These are phyloP conservation scores for Drosophila acutilabella DNA, from an alignment of 2,888 invertebrate genomes.

Conservation along the genomic window DNA sequence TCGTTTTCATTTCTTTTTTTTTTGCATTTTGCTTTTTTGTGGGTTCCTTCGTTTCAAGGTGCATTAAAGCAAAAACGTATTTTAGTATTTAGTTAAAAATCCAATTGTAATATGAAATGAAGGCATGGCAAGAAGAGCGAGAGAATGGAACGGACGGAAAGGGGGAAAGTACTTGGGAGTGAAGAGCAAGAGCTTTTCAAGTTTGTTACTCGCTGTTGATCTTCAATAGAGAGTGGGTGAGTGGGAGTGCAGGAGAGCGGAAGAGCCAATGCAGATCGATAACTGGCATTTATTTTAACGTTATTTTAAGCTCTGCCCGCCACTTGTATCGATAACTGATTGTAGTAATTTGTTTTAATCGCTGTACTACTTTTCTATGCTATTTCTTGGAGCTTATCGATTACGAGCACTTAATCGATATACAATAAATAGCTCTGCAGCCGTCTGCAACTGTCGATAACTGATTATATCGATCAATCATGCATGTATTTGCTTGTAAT, in stretches of 20 bases:
- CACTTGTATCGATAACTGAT: constrained; percentile 5
- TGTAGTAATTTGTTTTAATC: too few relatives aligned
- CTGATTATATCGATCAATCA: constrained; percentile 30
- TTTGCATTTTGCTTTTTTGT: constrained; percentile 27
- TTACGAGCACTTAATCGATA: not conserved
- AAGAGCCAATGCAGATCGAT: not conserved
- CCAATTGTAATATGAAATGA: constrained; percentile 19
- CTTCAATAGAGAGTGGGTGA: not conserved
- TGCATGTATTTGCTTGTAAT: constrained; percentile 40
- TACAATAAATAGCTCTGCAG: not conserved
- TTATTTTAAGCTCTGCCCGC: too few relatives aligned
- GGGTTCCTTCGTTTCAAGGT: constrained; percentile 30
- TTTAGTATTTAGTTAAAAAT: constrained; percentile 31
- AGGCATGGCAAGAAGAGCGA: not conserved
- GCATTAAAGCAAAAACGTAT: constrained; percentile 39
- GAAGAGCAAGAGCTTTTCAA: constrained; percentile 3
- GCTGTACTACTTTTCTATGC: not conserved
- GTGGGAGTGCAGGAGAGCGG: not conserved
- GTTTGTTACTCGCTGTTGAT: constrained; percentile 4
- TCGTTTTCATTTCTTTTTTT: constrained; percentile 4
- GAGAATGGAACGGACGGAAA: not conserved
- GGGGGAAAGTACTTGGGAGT: not conserved
- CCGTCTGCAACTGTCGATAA: constrained; percentile 19
- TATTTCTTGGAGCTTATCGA: not conserved
- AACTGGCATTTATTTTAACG: not conserved